phyloP scores from a whole-genome alignment of 2,888 invertebrate genomes.

The Drosophila paranaensis region DNA sequence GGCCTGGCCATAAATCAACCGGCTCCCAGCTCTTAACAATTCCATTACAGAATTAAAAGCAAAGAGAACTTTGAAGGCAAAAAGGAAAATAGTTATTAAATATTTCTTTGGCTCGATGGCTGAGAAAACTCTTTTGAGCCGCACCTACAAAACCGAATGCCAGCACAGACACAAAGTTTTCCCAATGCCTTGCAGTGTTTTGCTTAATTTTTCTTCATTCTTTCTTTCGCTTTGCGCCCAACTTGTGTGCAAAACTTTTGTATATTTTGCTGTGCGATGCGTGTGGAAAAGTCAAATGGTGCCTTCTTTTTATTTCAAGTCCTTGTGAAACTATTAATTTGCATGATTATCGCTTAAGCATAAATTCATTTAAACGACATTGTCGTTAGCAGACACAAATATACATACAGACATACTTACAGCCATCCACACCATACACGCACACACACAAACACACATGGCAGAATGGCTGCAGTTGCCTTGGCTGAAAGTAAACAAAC shows the following conservation, averaged over 20 bases:
- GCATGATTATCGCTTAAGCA: slow-evolving; percentile 81
- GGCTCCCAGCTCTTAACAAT: slow-evolving; percentile 55
- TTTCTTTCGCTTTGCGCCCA: neutral
- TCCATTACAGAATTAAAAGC: slow-evolving; percentile 77
- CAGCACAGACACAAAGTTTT: slow-evolving; percentile 50
- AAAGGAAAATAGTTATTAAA: slow-evolving; percentile 69
- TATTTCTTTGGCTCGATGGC: slow-evolving; percentile 70
- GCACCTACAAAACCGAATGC: slow-evolving; percentile 56
- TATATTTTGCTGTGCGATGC: slow-evolving; percentile 32
- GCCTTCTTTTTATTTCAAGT: slow-evolving; percentile 34
- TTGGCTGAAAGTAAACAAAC: slow-evolving; percentile 75
- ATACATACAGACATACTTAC: neutral
- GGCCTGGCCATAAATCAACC: slow-evolving; percentile 60
- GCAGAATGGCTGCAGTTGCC: slow-evolving; percentile 10
- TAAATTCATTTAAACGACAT: slow-evolving; percentile 72
- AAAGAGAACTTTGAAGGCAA: slow-evolving; percentile 49
- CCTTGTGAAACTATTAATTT: slow-evolving; percentile 77
- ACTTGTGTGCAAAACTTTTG: slow-evolving; percentile 42
- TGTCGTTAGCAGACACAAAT: slow-evolving; percentile 51
- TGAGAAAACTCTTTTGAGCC: slow-evolving; percentile 56
- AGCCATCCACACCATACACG: neutral
- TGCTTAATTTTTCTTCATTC: slow-evolving; percentile 20
- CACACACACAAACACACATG: slow-evolving; percentile 3
- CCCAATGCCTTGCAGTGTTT: slow-evolving; percentile 19
- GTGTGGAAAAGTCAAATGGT: slow-evolving; percentile 34